Percentiles rank a stretch among this genome's conserved stretches.
Conservation (phyloP, 2,797 vertebrate genomes). For the Myripristis murdjan region DNA sequence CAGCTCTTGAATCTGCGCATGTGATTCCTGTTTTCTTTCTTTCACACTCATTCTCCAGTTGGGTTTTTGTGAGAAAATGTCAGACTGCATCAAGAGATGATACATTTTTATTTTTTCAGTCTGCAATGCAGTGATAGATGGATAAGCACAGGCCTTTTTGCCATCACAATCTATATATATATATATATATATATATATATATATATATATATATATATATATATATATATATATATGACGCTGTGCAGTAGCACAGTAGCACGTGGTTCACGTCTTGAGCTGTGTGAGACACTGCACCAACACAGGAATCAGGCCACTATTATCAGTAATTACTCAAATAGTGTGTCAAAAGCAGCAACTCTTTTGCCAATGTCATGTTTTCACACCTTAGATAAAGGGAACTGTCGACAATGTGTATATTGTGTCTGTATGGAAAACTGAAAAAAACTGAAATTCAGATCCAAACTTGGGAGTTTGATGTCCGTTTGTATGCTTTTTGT, state of each 20-base stretch:
- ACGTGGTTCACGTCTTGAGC: conserved; percentile 2
- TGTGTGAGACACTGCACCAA: conserved; percentile 8
- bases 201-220: too few species aligned
- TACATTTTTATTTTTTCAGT: too few species aligned
- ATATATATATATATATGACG: background rate
- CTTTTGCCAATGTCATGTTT: conserved; percentile 36
- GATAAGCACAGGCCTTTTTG: conserved; percentile 43
- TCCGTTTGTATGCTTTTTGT: conserved; percentile 78
- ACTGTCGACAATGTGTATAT: conserved; percentile 66
- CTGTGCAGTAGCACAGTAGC: conserved; percentile 12
- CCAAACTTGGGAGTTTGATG: conserved; percentile 76
- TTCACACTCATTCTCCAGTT: conserved; percentile 2
- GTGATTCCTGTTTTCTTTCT: conserved; percentile 1
- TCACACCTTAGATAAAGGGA: conserved; percentile 73
- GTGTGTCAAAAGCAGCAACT: conserved; percentile 33
- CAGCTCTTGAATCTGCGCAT: background rate
- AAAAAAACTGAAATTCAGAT: conserved; percentile 61
- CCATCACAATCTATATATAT: conserved; percentile 9
- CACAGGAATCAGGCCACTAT: conserved; percentile 35
- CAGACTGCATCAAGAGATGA: conserved; percentile 17
- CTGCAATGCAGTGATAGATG: background rate
- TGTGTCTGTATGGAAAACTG: conserved; percentile 64
- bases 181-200: too few species aligned
- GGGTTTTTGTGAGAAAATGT: background rate
- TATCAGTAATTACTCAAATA: conserved; percentile 35